phyloP scores from a whole-genome alignment of 2,888 invertebrate genomes.

The Diarsia rubi region DNA sequence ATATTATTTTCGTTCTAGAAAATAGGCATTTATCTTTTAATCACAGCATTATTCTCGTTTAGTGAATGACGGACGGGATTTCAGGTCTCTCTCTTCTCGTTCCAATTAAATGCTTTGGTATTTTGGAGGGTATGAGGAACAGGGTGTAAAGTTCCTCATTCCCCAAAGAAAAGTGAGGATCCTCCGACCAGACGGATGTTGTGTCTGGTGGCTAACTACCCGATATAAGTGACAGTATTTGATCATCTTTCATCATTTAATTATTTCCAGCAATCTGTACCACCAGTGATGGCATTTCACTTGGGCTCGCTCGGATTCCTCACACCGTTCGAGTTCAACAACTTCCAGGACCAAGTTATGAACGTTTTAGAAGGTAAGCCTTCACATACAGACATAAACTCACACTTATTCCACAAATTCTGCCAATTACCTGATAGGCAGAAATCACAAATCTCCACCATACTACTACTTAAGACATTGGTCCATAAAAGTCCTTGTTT shows the following conservation, averaged over 20 bases:
- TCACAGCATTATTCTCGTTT: not conserved
- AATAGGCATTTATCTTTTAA: not conserved
- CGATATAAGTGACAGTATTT: no score
- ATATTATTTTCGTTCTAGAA: not conserved
- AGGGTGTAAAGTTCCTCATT: no score
- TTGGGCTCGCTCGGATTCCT: slow-evolving; percentile 98
- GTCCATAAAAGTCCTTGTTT: not conserved
- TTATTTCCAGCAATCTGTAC: slow-evolving; percentile 96
- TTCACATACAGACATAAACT: not conserved
- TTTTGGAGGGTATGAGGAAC: no score
- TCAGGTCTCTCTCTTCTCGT: not conserved
- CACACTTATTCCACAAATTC: not conserved
- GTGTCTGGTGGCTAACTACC: no score
- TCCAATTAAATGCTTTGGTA: not conserved
- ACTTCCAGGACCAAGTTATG: slow-evolving; percentile 98
- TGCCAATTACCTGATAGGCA: not conserved
- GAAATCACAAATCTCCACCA: not conserved
- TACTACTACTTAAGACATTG: no score
- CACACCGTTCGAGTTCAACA: slow-evolving; percentile 98
- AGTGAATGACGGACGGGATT: not conserved
- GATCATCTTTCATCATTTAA: not conserved
- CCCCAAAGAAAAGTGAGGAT: no score
- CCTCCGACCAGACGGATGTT: no score
- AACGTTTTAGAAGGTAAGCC: slow-evolving; percentile 96
- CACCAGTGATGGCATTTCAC: slow-evolving; percentile 99